Base-by-base conservation (phyloP, 2,113 vertebrate genomes). In the Thryonomys swinderianus region DNA sequence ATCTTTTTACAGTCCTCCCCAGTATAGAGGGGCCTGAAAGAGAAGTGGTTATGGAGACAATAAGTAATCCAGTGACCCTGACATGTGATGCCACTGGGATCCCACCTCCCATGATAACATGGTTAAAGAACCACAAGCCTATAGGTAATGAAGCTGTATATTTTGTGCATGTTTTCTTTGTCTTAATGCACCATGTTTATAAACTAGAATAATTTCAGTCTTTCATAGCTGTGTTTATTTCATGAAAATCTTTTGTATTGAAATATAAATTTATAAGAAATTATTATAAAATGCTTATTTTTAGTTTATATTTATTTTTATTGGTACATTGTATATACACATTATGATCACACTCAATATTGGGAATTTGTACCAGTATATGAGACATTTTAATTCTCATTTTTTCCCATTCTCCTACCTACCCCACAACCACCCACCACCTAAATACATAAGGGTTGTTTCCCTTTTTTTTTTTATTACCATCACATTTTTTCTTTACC, bases 61-160 rank as follows among this genome's bases (percentile, higher is more conserved):
- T 99, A 94, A 98, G 98, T 97, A 99, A 99, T 96, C 99, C 99
- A 25, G 98, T 99, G 84, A 99, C 98, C 18, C 98, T 99, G 81
- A 96, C 98, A 2, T 99, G 99, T 92, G 99, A 99, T 94, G 99
- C 99, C 78, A 97, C 98, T 76, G 99, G 99, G 67, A 99, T 99
- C 97, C 99, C 99, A 48, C 99, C 99, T 78, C 99, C 99, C 34
- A 98, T 96, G 0, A 98, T 99, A 84, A 96, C 96, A 27, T 99
- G 99, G 99, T 83, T 99, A n/a, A 99, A 99, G 97, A 99, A 99
- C 89, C 99, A 99, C 94, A 98, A 98, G 88, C 98, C 98, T 21
- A 99, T 99, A 91, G 99, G 99, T 99, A 98, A 97, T 8, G 3
- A 1, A 30, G 32, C 21, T 67, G 13, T 27, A 53, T n/a, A 3